Base-by-base conservation (phyloP, 2,888 invertebrate genomes). In the Hybos culiciformis region DNA sequence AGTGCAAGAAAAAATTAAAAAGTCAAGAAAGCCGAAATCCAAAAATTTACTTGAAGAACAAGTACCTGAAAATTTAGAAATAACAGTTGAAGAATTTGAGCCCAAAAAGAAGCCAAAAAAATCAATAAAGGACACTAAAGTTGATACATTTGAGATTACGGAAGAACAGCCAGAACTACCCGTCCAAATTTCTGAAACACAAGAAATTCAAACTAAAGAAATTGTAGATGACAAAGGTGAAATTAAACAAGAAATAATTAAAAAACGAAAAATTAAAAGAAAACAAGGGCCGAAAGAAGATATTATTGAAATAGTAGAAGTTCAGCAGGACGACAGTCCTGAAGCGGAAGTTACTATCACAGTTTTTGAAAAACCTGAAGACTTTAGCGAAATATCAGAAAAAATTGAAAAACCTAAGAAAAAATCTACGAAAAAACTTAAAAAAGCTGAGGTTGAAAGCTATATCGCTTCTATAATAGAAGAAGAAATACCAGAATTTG, bases 321-420 rank as follows among this genome's bases (percentile, higher is more conserved):
- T 66, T 2, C 59, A 61, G 46, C 63, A 65, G 45, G 65, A 68
- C 44, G 62, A 61, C 11, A 57, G 66, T 31, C 57, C 59, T 0
- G 60, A 69, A 56, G 62, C 69, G 1, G 59, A 68, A 37, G 56
- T 68, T 2, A 57, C 65, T 4, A 61, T 71, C 20, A 61, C 63
- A 32, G 64, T 64, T 41, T 59, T 62, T 2, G 68, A 71, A 49
- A 52, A 33, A 48, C 58, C 50, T 7, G 59, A 63, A 20, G 42
- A 41, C 23, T n/a, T 42, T 46, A 19, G 11, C 21, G 21, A 43
- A n/a, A 51, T 38, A 59, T 39, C 42, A 43, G 11, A 40, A 42
- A 15, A 53, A 55, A 42, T 57, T 59, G 57, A 55, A 44, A 54
- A 47, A 52, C 59, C 50, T 47, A 64, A 46, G 55, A 62, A 53